Evolutionary conservation across 2,113 vertebrate species (phyloP).

Genomic region (Misgurnus mizolepis): DNA sequence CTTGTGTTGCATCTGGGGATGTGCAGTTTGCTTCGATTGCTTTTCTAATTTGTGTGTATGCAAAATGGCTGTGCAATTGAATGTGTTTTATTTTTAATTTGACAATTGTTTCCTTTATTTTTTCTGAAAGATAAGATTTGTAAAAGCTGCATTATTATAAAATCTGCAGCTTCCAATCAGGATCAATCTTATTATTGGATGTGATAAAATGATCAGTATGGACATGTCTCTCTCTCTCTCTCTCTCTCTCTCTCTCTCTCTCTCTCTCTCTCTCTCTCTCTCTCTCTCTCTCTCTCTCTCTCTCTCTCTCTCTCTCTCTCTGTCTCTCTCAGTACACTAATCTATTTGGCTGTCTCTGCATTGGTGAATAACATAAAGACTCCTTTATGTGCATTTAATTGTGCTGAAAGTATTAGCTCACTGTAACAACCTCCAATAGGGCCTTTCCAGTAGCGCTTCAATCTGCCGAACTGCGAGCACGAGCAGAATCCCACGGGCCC

Average conservation of each 20-base stretch:
- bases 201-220: too few relatives aligned
- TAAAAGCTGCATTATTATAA: too few relatives aligned
- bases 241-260: not conserved
- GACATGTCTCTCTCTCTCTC: not conserved
- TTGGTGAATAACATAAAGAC: conserved; percentile 1
- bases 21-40: not conserved
- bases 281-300: not conserved
- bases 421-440: conserved; percentile 54
- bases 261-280: not conserved
- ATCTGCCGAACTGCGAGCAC: conserved; percentile 28
- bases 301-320: too few relatives aligned
- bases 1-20: not conserved
- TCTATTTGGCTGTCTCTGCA: not conserved
- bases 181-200: too few relatives aligned
- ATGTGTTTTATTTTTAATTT: too few relatives aligned
- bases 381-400: conserved; percentile 57
- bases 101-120: too few relatives aligned
- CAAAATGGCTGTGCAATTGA: too few relatives aligned
- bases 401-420: conserved; percentile 57
- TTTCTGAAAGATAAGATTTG: too few relatives aligned
- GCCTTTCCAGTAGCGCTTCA: conserved; percentile 61
- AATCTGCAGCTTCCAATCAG: too few relatives aligned
- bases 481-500: conserved; percentile 49
- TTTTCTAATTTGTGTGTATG: not conserved
- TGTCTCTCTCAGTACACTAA: not conserved